Percentiles rank a stretch among this genome's conserved stretches.
Evolutionary conservation across 2,113 vertebrate genomes (phyloP).

Genomic region (Pseudopipra pipra): DNA sequence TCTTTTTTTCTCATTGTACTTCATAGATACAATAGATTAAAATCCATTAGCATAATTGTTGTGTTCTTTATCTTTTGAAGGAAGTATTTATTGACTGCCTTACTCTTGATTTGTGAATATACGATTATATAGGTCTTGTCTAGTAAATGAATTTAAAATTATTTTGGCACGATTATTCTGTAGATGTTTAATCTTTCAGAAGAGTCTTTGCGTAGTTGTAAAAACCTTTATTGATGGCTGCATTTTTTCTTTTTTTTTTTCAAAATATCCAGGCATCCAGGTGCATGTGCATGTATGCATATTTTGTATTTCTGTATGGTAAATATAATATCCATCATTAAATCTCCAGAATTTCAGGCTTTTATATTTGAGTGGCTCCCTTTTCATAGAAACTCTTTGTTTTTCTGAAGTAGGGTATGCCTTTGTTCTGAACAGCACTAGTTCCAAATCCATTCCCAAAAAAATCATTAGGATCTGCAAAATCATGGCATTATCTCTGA

Average conservation of each 20-base stretch:
- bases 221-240: neutral
- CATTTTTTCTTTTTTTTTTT: neutral
- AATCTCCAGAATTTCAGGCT: neutral
- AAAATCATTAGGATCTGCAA: neutral
- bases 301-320: neutral
- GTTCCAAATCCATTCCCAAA: neutral
- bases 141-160: neutral
- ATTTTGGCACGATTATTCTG: neutral
- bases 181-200: neutral
- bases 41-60: neutral
- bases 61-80: neutral
- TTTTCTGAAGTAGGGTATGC: neutral
- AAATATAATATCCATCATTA: neutral
- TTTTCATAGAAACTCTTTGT: neutral
- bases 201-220: neutral
- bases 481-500: neutral
- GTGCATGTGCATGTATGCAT: accelerated
- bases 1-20: neutral
- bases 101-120: neutral
- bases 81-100: neutral
- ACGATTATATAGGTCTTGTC: neutral
- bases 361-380: neutral
- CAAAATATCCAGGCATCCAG: neutral
- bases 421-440: neutral
- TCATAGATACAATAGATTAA: neutral